These are phyloP conservation scores for Spisula solida DNA, from an alignment of 2,888 invertebrate genomes.

Conservation along the genomic window DNA sequence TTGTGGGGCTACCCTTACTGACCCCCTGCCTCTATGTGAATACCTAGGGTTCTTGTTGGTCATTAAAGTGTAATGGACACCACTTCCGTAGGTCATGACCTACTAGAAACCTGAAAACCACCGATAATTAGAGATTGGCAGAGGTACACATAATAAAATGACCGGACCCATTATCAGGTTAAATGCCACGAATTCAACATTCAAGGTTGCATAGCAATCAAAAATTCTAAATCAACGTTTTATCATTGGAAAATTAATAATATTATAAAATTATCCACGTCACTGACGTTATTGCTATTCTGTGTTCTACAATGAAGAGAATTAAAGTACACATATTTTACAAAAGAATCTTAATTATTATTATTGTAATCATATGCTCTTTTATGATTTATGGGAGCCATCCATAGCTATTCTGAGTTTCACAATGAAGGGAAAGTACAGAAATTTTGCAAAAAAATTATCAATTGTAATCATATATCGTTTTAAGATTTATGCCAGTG, in stretches of 20 bases:
- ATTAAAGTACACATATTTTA: too few species aligned
- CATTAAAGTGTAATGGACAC: constrained; percentile 77
- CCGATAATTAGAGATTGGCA: constrained; percentile 24
- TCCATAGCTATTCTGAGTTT: too few species aligned
- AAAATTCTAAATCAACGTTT: neutral
- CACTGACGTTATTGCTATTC: neutral
- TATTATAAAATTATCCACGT: neutral
- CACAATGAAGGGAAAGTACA: too few species aligned
- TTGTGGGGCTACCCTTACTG: constrained; percentile 47
- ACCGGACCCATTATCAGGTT: neutral
- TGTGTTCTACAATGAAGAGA: neutral
- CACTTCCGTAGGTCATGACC: constrained; percentile 71
- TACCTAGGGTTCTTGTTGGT: constrained; percentile 62
- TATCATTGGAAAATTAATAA: neutral
- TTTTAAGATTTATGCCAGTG: too few species aligned
- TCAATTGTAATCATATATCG: too few species aligned
- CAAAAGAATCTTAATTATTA: too few species aligned
- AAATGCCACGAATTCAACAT: neutral
- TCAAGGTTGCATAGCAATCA: neutral
- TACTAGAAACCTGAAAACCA: constrained; percentile 48
- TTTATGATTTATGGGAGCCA: too few species aligned
- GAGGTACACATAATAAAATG: neutral
- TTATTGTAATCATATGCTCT: too few species aligned
- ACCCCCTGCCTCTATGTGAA: constrained; percentile 64
- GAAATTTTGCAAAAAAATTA: too few species aligned